Conservation (phyloP, 2,888 invertebrate genomes). For the Apotomis betuletana region DNA sequence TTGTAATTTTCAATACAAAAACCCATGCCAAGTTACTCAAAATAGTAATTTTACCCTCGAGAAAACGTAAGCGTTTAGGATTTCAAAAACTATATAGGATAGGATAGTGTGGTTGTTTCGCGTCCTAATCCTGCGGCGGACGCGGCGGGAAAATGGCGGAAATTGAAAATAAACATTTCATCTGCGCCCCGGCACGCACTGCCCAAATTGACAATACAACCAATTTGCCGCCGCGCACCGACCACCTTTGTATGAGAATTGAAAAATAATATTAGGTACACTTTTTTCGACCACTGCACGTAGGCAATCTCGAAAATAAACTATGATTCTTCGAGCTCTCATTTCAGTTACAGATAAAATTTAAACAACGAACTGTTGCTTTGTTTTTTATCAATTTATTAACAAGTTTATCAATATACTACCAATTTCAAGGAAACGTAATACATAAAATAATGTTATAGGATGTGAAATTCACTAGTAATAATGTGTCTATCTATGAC, state of each 20-base stretch:
- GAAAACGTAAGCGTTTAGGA: conserved; percentile 21
- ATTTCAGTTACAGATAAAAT: conserved; percentile 23
- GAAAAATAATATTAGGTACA: conserved; percentile 81
- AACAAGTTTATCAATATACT: not conserved
- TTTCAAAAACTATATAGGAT: conserved; percentile 55
- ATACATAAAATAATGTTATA: not conserved
- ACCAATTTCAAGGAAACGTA: not conserved
- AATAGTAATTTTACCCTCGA: not conserved
- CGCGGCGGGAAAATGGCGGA: conserved; percentile 79
- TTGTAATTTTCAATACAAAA: not conserved
- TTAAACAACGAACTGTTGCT: conserved; percentile 3
- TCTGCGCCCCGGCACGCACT: conserved; percentile 82
- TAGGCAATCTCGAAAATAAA: conserved; percentile 78
- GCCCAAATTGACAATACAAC: conserved; percentile 84
- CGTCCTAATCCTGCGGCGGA: conserved; percentile 77
- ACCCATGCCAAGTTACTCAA: not conserved
- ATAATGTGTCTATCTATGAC: not conserved
- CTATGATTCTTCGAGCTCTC: conserved; percentile 60
- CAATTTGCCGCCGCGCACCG: conserved; percentile 80
- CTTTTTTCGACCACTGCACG: conserved; percentile 73
- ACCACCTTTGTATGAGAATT: conserved; percentile 83
- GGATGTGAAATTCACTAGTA: no score
- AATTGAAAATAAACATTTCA: conserved; percentile 84
- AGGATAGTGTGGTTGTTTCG: conserved; percentile 66
- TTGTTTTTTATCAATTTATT: not conserved